A percentile compares a stretch with the other conserved stretches of the same genome.
These are phyloP conservation scores for Dromiciops gliroides DNA, from an alignment of 2,113 vertebrate genomes.

Conservation along the genomic window DNA sequence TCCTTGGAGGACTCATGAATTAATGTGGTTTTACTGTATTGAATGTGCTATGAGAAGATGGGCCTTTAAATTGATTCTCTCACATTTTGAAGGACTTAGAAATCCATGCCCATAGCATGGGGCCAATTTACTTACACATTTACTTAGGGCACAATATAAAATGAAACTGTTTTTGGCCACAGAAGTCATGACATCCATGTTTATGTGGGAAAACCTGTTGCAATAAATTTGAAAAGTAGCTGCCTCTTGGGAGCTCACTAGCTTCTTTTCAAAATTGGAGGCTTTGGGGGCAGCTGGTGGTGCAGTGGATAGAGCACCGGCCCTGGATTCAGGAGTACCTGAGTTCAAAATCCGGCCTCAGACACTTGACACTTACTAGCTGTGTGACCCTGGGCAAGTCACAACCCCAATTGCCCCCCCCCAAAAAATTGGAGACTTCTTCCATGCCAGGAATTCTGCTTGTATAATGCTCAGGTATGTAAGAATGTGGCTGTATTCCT, in stretches of 20 bases:
- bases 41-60: slow-evolving; percentile 50
- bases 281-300: too few relatives aligned
- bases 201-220: slow-evolving; percentile 45
- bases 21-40: slow-evolving; percentile 2
- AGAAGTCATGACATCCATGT: background rate
- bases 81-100: background rate
- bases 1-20: slow-evolving; percentile 1
- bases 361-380: too few relatives aligned
- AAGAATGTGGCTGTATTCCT: background rate
- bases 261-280: slow-evolving; percentile 35
- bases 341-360: too few relatives aligned
- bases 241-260: slow-evolving; percentile 35
- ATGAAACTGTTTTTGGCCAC: slow-evolving; percentile 57
- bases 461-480: background rate
- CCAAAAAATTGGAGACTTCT: too few relatives aligned
- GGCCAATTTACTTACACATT: too few relatives aligned
- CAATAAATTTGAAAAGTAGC: slow-evolving; percentile 29
- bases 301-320: too few relatives aligned
- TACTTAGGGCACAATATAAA: slow-evolving; percentile 12
- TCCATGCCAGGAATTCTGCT: background rate
- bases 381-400: too few relatives aligned
- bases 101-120: slow-evolving; percentile 43
- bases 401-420: too few relatives aligned
- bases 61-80: slow-evolving; percentile 25
- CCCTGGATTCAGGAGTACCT: too few relatives aligned